Evolutionary conservation across 2,113 vertebrate species (phyloP), one percentile per base, ranked within the genome.

Genomic region (Gadus chalcogrammus): DNA sequence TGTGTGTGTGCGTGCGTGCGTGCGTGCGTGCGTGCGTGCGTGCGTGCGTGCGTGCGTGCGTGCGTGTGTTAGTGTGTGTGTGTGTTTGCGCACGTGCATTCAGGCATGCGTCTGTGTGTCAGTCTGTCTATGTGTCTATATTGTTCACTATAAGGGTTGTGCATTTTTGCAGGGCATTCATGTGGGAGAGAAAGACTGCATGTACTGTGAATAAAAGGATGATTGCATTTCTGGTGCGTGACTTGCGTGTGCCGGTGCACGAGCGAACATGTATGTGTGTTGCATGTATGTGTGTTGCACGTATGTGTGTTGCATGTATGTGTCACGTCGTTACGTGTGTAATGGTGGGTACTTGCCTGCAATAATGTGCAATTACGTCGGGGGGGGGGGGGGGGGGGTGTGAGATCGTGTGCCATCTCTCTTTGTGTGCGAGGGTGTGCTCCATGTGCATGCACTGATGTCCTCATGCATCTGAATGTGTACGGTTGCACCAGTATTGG

Each of bases 291-390:
- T 31, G 31, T 4, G 61, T 31, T 9, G 62, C 6, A 16, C 64
- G 68, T 71, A 38, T 28, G 62, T 71, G 63, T 58, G 56, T 31
- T 31, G 31, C 31, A 31, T 31, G 31, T 31, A 31, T 31, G 31
- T 31, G 31, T 4, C 31, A 31, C 2, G 31, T 4, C 5, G 31
- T 31, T 31, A 31, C 22, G 31, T 31, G 31, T 31, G 31, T 31
- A 31, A 31, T 31, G 3, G 31, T 31, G 31, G 5, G 31, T 31
- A 6, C 31, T 31, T 31, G 31, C 4, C 31, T 31, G 31, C 31
- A 31, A 31, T 31, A 31, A 31, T 31, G 31, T 31, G 31, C 31
- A 31, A 31, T 31, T 31, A 31, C 5, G 31, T 31, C 5, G n/a
- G n/a, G n/a, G n/a, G n/a, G n/a, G n/a, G n/a, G n/a, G 31, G 31